phyloP scores from a whole-genome alignment of 2,888 invertebrate species.

The Drosophila melanocephala region DNA sequence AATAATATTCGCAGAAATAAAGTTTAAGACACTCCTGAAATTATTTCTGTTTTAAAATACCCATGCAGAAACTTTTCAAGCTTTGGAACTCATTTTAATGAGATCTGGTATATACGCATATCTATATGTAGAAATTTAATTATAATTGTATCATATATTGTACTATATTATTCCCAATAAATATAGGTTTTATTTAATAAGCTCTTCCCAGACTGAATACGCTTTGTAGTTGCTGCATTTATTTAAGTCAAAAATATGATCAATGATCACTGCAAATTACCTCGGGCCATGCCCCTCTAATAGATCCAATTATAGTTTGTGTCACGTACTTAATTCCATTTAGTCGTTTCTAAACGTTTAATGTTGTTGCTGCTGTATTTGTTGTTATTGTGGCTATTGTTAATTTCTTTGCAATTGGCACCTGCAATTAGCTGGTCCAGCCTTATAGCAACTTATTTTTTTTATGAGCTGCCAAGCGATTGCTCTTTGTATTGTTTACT shows the following conservation, averaged over 20 bases:
- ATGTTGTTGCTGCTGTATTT: conserved; percentile 32
- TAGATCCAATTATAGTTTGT: conserved; percentile 77
- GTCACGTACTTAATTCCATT: conserved; percentile 81
- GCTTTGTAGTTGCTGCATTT: neutral
- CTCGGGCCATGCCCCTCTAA: conserved; percentile 50
- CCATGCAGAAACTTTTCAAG: neutral
- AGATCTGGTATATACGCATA: neutral
- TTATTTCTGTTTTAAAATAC: neutral
- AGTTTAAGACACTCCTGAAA: neutral
- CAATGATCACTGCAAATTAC: conserved; percentile 42
- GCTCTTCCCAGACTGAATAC: neutral
- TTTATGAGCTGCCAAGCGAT: conserved; percentile 53
- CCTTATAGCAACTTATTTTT: conserved; percentile 73
- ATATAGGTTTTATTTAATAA: neutral
- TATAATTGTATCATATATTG: neutral
- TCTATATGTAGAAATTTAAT: neutral
- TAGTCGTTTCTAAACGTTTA: conserved; percentile 73
- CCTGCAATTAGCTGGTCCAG: conserved; percentile 75
- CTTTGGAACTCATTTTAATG: neutral
- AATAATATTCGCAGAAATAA: neutral
- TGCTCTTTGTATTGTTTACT: conserved; percentile 46
- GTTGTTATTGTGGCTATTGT: conserved; percentile 25
- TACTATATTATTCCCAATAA: neutral
- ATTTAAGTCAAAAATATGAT: neutral
- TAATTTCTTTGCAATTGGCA: conserved; percentile 50